Conservation (phyloP, 2,113 vertebrate species). For the Megaceryle torquata region DNA sequence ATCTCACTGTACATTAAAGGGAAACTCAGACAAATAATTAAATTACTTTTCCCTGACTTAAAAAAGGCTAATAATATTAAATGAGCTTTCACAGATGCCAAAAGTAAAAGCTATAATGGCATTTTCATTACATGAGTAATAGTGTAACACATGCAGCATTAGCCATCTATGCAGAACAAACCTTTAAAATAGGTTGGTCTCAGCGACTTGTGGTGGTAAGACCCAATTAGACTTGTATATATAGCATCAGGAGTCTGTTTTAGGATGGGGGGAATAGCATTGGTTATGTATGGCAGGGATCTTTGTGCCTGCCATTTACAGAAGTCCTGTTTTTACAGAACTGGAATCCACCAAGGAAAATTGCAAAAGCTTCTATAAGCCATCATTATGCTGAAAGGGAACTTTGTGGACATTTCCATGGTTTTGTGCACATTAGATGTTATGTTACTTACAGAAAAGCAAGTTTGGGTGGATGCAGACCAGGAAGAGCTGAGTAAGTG, state of each 20-base stretch:
- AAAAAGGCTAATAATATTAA: slow-evolving; percentile 22
- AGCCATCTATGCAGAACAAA: neutral
- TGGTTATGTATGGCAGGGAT: neutral
- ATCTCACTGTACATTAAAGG: neutral
- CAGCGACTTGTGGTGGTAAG: neutral
- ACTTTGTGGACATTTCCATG: neutral
- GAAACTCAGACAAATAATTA: neutral
- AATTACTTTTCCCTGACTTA: slow-evolving; percentile 17
- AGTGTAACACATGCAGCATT: neutral
- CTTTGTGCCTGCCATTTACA: neutral
- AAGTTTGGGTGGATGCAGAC: neutral
- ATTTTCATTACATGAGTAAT: slow-evolving; percentile 34
- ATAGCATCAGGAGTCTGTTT: neutral
- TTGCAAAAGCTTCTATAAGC: neutral
- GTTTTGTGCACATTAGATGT: fast-evolving
- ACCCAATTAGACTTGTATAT: neutral
- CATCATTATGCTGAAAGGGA: neutral
- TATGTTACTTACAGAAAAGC: neutral
- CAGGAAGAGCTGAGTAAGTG: neutral
- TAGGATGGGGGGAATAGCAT: neutral
- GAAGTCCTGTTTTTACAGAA: neutral
- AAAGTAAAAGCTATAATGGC: slow-evolving; percentile 13
- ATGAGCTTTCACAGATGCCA: neutral
- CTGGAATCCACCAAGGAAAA: neutral
- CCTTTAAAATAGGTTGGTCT: neutral